Percentiles rank a stretch among this genome's conserved stretches.
Conservation (phyloP, 1,140 invertebrate genomes). For the Philopotamus ludificatus region DNA sequence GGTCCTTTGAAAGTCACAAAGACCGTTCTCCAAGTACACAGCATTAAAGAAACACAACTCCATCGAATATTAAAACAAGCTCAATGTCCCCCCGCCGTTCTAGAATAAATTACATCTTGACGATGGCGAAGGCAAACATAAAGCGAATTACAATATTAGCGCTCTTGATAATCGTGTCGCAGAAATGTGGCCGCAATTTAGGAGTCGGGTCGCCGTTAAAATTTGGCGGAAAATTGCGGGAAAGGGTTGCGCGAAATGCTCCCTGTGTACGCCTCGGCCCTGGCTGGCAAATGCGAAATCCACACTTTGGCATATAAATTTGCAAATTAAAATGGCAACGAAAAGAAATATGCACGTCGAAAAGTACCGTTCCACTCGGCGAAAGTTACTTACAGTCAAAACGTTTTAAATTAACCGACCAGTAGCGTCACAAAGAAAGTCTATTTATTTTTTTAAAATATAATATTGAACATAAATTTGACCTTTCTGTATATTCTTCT, state of each 20-base stretch:
- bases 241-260: too few relatives aligned
- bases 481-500: too few relatives aligned
- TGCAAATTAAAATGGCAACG: slow-evolving; percentile 37
- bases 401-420: too few relatives aligned
- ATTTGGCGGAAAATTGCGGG: slow-evolving; percentile 8
- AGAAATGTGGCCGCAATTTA: slow-evolving; percentile 26
- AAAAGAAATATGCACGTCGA: slow-evolving; percentile 19
- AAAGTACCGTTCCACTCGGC: background rate
- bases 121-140: slow-evolving; percentile 14
- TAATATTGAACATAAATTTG: too few relatives aligned
- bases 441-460: too few relatives aligned
- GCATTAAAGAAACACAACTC: background rate
- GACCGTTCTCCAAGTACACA: background rate
- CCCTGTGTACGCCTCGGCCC: slow-evolving; percentile 4
- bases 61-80: slow-evolving; percentile 17
- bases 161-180: slow-evolving; percentile 29
- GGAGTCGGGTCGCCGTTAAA: slow-evolving; percentile 8
- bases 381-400: too few relatives aligned
- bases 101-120: slow-evolving; percentile 11
- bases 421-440: too few relatives aligned
- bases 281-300: slow-evolving; percentile 37
- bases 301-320: slow-evolving; percentile 41
- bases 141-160: slow-evolving; percentile 33
- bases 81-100: background rate
- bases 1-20: background rate